A percentile compares a stretch with the other conserved stretches of the same genome.
Conservation (phyloP, 2,113 vertebrate genomes). For the Prunella himalayana region DNA sequence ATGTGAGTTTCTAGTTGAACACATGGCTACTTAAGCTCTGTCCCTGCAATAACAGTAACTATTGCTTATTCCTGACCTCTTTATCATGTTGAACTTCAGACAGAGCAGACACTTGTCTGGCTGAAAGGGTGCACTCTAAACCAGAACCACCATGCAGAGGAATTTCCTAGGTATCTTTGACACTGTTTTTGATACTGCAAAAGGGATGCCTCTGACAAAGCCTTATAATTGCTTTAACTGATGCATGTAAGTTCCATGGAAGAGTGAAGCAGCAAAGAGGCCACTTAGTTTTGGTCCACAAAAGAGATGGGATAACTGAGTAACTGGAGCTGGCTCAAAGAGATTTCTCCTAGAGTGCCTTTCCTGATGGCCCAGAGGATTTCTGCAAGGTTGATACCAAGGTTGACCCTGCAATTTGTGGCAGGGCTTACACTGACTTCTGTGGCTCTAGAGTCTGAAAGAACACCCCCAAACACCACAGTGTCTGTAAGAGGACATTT, state of each 20-base stretch:
- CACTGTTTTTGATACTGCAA: not conserved
- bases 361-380: accelerated
- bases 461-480: not conserved
- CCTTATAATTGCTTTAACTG: not conserved
- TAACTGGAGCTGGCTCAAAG: not conserved
- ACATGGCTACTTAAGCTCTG: not conserved
- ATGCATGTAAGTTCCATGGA: not conserved
- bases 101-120: not conserved
- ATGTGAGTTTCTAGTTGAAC: not conserved
- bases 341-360: not conserved
- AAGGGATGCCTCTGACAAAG: not conserved
- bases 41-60: not conserved
- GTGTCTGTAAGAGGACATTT: not conserved
- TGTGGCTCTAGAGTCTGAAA: not conserved
- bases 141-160: not conserved
- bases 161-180: not conserved
- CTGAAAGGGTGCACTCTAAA: not conserved
- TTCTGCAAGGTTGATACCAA: not conserved
- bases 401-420: not conserved
- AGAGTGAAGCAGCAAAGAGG: not conserved
- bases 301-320: not conserved
- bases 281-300: not conserved
- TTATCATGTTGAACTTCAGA: not conserved
- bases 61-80: not conserved
- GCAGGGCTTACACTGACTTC: not conserved